Evolutionary conservation across 2,797 vertebrate genomes (phyloP).

Genomic region (Muraenolepis orangiensis): DNA sequence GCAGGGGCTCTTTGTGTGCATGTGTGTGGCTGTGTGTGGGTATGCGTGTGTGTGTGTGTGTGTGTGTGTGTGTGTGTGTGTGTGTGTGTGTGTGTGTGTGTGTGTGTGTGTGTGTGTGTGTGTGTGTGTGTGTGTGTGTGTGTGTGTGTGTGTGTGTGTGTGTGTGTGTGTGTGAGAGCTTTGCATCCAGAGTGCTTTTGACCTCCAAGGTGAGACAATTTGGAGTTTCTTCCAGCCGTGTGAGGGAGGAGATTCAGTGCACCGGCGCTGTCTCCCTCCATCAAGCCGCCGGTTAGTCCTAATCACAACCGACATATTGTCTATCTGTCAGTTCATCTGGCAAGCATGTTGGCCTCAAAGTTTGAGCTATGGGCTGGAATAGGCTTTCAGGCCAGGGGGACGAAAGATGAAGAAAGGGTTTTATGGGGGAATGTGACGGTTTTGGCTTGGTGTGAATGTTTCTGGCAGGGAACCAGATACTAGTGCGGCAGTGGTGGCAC

Average conservation of each 20-base stretch:
- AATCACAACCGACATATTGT: slow-evolving; percentile 70
- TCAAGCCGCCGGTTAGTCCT: slow-evolving; percentile 58
- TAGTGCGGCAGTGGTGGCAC: background rate
- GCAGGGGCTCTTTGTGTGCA: slow-evolving; percentile 27
- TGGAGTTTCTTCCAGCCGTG: slow-evolving; percentile 62
- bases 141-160: slow-evolving; percentile 6
- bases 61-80: background rate
- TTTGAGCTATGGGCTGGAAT: slow-evolving; percentile 49
- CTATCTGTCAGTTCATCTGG: slow-evolving; percentile 61
- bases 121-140: slow-evolving; percentile 20
- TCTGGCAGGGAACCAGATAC: background rate
- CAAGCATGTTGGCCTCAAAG: slow-evolving; percentile 53
- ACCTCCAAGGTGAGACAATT: slow-evolving; percentile 75
- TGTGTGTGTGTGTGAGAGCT: slow-evolving; percentile 37
- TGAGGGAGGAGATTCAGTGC: slow-evolving; percentile 55
- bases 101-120: slow-evolving; percentile 25
- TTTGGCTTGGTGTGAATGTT: background rate
- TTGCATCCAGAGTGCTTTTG: slow-evolving; percentile 70
- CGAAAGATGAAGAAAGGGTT: slow-evolving; percentile 52
- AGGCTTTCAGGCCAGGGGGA: slow-evolving; percentile 47
- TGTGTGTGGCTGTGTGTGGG: slow-evolving; percentile 21
- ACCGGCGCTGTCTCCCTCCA: slow-evolving; percentile 53
- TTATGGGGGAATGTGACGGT: slow-evolving; percentile 3
- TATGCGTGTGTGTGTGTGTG: slow-evolving; percentile 13
- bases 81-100: slow-evolving; percentile 5